Base-by-base conservation (phyloP, 2,113 vertebrate genomes). In the Phycodurus eques region DNA sequence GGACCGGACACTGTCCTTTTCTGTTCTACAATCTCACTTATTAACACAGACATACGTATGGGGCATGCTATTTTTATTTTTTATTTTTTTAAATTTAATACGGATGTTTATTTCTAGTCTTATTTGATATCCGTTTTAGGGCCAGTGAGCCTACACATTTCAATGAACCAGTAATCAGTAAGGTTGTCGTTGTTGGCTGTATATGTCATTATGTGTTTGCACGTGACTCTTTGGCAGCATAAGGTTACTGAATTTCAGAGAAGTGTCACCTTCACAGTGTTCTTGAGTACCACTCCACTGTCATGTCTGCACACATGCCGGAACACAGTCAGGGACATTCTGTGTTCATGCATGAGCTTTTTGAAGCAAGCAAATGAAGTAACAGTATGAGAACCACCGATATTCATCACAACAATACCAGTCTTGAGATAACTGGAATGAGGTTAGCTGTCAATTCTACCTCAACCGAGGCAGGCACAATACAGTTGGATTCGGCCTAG, bases 251-350 rank as follows among this genome's bases (percentile, higher is more conserved):
- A 47, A 47, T 66, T 43, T 47, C 44, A 66, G 22, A 66, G 13
- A 9, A 8, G 64, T 47, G 64, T 66, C 64, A 66, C 64, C 64
- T 66, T 66, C 64, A 64, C 20, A 31, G 64, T 66, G 31, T 61
- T 61, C 59, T 61, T 39, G 15, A 35, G 31, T 35, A 61, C 59
- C 59, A 61, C 8, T 2, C 13, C 13, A 31, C 56, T 59, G 62
- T 65, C 42, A 65, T 65, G 62, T 44, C 62, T 22, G 62, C 62
- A 65, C 22, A 3, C 64, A 47, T 2, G 14, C 14, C 3, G 64
- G 43, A 47, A 27, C n/a, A 31, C 43, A 31, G 14, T 17, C 22
- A 19, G n/a, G 13, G 64, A 46, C 22, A 1, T 46, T 43, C 11
- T n/a, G 42, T 22, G 2, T 64, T 64, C 19, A 14, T 12, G 39